phyloP scores from a whole-genome alignment of 2,797 vertebrate species.

The Spinibarbus caldwelli region DNA sequence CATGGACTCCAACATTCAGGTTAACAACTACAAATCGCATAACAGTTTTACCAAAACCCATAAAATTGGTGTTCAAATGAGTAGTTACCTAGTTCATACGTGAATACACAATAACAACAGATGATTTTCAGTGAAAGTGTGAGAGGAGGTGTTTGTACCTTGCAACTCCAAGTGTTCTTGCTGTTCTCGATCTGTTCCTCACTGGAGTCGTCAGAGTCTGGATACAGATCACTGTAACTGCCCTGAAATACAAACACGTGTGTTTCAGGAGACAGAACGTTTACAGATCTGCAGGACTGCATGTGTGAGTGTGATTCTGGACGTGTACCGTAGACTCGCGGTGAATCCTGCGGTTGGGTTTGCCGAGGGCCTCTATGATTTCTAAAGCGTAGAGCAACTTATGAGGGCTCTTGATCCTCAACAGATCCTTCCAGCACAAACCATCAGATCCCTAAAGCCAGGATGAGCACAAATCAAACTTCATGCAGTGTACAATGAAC shows the following conservation, averaged over 20 bases:
- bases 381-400: constrained; percentile 97
- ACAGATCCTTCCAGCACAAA: constrained; percentile 94
- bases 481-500: neutral
- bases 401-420: constrained; percentile 96
- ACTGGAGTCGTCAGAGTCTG: constrained; percentile 97
- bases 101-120: neutral
- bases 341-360: constrained; percentile 95
- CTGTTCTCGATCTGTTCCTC: constrained; percentile 99
- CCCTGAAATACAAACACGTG: constrained; percentile 75
- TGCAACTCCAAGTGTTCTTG: constrained; percentile 99
- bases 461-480: constrained; percentile 26
- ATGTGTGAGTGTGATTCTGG: neutral
- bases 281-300: neutral
- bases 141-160: constrained; percentile 75
- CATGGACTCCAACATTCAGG: neutral
- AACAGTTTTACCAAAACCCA: neutral
- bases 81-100: neutral
- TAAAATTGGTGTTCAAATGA: neutral
- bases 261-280: neutral
- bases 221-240: constrained; percentile 97
- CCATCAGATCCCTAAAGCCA: constrained; percentile 84
- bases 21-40: neutral
- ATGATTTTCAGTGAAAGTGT: neutral
- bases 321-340: constrained; percentile 91
- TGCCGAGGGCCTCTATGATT: constrained; percentile 97